Conservation (phyloP, 2,797 vertebrate genomes). For the Pristis pectinata region DNA sequence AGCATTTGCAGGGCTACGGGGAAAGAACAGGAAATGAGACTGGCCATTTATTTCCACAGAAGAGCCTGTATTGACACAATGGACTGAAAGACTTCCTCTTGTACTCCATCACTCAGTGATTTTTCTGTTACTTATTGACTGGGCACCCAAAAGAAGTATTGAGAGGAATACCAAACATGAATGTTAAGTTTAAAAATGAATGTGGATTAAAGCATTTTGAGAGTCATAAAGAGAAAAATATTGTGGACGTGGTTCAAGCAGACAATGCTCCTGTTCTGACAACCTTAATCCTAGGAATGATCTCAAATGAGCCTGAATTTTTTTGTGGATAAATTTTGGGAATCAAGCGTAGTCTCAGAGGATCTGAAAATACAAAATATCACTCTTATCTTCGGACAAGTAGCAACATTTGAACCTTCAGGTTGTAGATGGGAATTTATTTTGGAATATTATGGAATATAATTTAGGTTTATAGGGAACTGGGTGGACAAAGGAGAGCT, state of each 20-base stretch:
- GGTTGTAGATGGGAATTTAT: neutral
- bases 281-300: neutral
- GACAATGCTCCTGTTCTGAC: neutral
- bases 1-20: neutral
- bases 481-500: too few relatives aligned
- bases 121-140: neutral
- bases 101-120: neutral
- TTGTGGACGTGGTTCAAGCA: neutral
- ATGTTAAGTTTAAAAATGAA: neutral
- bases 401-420: neutral
- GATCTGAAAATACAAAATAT: neutral
- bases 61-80: neutral
- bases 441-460: neutral
- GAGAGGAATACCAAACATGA: neutral
- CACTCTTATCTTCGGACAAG: neutral
- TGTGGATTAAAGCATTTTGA: neutral
- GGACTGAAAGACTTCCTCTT: neutral
- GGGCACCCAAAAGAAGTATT: neutral
- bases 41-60: neutral
- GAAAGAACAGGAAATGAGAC: neutral
- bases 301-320: neutral
- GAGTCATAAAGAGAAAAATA: neutral
- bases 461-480: too few relatives aligned
- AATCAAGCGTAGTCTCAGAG: neutral
- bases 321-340: neutral